A percentile compares a stretch with the other conserved stretches of the same genome.
phyloP scores from a whole-genome alignment of 2,797 vertebrate species.

The Lepidocolaptes lacrymiger region DNA sequence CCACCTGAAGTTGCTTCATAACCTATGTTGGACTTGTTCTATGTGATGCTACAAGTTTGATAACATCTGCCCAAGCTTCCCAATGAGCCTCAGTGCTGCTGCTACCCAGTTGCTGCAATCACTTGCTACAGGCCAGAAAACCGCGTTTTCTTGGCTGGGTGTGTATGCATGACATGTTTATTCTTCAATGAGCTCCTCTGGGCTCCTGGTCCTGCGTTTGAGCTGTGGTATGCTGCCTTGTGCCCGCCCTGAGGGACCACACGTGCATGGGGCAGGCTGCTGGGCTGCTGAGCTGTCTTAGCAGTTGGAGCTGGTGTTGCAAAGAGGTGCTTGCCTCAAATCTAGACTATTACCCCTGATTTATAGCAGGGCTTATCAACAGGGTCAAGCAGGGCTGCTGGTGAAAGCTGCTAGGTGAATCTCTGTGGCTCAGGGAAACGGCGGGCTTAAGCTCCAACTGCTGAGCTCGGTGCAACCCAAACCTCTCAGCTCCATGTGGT shows the following conservation, averaged over 20 bases:
- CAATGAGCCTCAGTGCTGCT: neutral
- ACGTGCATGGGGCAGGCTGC: rapidly evolving
- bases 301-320: neutral
- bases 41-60: neutral
- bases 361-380: rapidly evolving
- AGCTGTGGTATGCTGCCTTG: neutral
- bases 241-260: rapidly evolving
- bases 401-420: neutral
- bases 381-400: neutral
- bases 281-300: neutral
- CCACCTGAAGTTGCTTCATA: neutral
- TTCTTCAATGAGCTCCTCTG: neutral
- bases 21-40: rapidly evolving
- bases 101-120: neutral
- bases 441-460: neutral
- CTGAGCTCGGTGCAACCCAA: neutral
- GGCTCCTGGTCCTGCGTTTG: neutral
- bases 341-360: neutral
- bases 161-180: neutral
- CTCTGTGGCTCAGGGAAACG: rapidly evolving
- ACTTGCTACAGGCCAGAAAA: neutral
- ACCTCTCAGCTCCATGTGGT: neutral
- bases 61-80: neutral
- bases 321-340: neutral
- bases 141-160: neutral